Conservation (phyloP, 2,888 invertebrate genomes). For the Dynastes maya region DNA sequence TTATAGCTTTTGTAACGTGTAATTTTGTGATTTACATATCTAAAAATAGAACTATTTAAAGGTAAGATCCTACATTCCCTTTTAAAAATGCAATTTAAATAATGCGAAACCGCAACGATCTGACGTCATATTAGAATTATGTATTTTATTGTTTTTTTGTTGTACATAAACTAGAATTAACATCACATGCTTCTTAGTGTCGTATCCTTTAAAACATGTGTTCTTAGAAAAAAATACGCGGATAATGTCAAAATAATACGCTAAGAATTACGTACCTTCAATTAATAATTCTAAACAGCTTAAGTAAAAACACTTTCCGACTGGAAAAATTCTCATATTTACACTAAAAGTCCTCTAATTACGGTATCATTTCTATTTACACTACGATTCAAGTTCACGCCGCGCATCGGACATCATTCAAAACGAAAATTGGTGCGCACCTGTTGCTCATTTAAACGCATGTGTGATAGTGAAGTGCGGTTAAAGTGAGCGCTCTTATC, state of each 20-base stretch:
- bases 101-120: neutral
- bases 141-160: neutral
- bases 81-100: neutral
- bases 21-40: neutral
- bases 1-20: no score
- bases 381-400: neutral
- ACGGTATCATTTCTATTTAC: neutral
- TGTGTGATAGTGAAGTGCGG: conserved; percentile 40
- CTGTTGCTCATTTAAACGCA: conserved; percentile 40
- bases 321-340: conserved; percentile 31
- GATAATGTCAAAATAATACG: neutral
- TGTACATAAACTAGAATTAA: neutral
- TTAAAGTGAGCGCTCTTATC: conserved; percentile 35
- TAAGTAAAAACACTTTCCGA: neutral
- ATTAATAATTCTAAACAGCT: neutral
- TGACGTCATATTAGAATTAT: neutral
- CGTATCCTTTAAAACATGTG: conserved; percentile 8
- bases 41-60: neutral
- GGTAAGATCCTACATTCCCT: neutral
- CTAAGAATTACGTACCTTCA: neutral
- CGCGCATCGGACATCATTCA: conserved; percentile 6
- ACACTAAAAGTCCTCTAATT: conserved; percentile 12
- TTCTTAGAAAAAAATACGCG: conserved; percentile 9
- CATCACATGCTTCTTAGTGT: neutral
- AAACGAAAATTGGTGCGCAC: conserved; percentile 30